These are phyloP conservation scores for Acanthurus lineatus DNA, from an alignment of 2,797 vertebrate genomes.

Conservation along the genomic window DNA sequence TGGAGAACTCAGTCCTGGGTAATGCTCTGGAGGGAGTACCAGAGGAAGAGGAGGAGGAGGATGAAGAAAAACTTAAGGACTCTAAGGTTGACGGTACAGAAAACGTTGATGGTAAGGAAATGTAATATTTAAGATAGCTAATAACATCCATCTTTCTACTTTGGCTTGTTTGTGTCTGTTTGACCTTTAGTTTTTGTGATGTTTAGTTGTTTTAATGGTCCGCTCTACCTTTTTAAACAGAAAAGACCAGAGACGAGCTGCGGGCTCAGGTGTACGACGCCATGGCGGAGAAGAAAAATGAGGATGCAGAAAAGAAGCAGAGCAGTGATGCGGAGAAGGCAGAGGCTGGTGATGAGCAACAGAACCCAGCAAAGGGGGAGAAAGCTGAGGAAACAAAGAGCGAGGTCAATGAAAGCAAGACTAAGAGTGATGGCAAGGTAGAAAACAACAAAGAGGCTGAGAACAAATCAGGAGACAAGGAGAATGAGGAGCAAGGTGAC, in stretches of 20 bases:
- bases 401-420: not conserved
- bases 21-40: slow-evolving; percentile 96
- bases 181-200: not conserved
- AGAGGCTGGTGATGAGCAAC: not conserved
- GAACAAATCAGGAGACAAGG: slow-evolving; percentile 20
- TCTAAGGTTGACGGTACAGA: slow-evolving; percentile 89
- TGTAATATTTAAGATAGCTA: not conserved
- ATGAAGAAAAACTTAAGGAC: slow-evolving; percentile 86
- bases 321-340: slow-evolving; percentile 48
- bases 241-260: slow-evolving; percentile 95
- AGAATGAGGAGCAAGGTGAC: slow-evolving; percentile 62
- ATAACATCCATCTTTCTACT: rapidly evolving
- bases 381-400: not conserved
- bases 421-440: slow-evolving; percentile 2
- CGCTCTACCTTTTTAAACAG: slow-evolving; percentile 74
- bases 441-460: slow-evolving; percentile 35
- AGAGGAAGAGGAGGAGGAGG: slow-evolving; percentile 91
- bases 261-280: slow-evolving; percentile 96
- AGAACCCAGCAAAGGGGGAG: not conserved
- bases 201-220: not conserved
- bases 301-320: slow-evolving; percentile 83
- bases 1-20: slow-evolving; percentile 97
- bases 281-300: slow-evolving; percentile 89
- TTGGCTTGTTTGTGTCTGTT: not conserved
- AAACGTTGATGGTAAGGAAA: slow-evolving; percentile 90